Evolutionary conservation across 2,113 vertebrate genomes (phyloP), one percentile per base, ranked within the genome.

Genomic region (Dipodomys merriami): DNA sequence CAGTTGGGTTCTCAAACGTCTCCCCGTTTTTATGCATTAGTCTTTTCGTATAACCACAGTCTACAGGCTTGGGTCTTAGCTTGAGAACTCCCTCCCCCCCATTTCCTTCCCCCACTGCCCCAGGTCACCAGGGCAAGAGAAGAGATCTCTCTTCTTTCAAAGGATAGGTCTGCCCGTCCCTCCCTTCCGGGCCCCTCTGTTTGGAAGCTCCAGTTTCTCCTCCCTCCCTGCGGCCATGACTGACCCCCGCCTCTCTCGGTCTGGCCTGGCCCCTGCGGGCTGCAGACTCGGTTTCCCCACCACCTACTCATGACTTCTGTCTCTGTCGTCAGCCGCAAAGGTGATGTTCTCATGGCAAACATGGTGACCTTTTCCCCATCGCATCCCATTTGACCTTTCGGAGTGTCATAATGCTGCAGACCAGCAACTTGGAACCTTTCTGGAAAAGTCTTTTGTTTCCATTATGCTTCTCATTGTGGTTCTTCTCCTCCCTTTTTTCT

Each of bases 301-400:
- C 16, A 27, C 18, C 30, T 25, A 9, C 3, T 29, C 78, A 22
- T 9, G 16, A 4, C 60, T 60, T 73, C 60, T 35, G n/a, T 39
- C 78, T 80, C 44, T n/a, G 35, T 49, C 72, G 7, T 81, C 39
- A 33, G 44, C 72, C 82, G 67, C 71, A 76, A 95, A 95, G 89
- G 71, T 82, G 94, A 95, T 90, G 80, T 60, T 65, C 39, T 46
- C 44, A 72, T 30, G 6, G 88, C 74, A 85, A 57, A 44, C 0
- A 23, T 16, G 3, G 69, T 39, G 90, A 67, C 84, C 93, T 96
- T 93, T 95, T 81, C 82, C 81, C 53, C 53, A 65, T 76, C 78
- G 44, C 22, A 10, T 67, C 29, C 33, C 10, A 62, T 27, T 35
- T 86, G 74, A 86, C 91, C 89, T 95, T 95, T 92, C 44, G 5